Percentiles rank a stretch among this genome's conserved stretches.
Evolutionary conservation across 2,797 vertebrate species (phyloP).

Genomic region (Pelodytes ibericus): DNA sequence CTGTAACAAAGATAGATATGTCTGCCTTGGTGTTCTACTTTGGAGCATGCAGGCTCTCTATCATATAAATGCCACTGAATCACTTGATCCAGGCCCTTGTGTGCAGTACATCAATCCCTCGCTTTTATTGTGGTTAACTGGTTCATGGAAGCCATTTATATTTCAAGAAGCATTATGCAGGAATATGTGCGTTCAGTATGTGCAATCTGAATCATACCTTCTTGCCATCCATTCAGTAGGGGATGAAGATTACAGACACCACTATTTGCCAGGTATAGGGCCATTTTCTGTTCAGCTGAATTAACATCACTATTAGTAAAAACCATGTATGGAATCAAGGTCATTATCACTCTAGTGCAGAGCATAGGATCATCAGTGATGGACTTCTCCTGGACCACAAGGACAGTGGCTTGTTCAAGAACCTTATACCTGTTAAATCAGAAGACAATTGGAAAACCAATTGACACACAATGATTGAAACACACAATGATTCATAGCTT

Average conservation of each 20-base stretch:
- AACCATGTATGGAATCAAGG: slow-evolving; percentile 83
- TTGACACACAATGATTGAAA: no score
- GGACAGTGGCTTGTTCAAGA: slow-evolving; percentile 68
- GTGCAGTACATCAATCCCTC: no score
- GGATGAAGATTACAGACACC: slow-evolving; percentile 77
- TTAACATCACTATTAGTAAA: slow-evolving; percentile 63
- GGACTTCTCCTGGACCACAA: slow-evolving; percentile 73
- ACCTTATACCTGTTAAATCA: slow-evolving; percentile 82
- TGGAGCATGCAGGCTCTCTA: no score
- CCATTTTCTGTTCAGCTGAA: slow-evolving; percentile 73
- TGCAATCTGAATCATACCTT: slow-evolving; percentile 81
- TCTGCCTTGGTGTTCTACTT: no score
- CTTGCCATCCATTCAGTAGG: slow-evolving; percentile 80
- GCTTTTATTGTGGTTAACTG: no score
- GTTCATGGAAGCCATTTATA: no score
- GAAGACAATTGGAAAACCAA: no score
- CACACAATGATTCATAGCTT: background rate
- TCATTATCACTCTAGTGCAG: slow-evolving; percentile 68
- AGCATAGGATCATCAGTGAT: slow-evolving; percentile 68
- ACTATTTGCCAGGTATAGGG: slow-evolving; percentile 74
- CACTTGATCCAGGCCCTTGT: no score
- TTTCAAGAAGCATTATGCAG: no score
- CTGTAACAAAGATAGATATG: no score
- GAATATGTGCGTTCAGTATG: no score
- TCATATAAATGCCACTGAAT: no score